Conservation (phyloP, 2,797 vertebrate species). For the Sebastes hubbsi region DNA sequence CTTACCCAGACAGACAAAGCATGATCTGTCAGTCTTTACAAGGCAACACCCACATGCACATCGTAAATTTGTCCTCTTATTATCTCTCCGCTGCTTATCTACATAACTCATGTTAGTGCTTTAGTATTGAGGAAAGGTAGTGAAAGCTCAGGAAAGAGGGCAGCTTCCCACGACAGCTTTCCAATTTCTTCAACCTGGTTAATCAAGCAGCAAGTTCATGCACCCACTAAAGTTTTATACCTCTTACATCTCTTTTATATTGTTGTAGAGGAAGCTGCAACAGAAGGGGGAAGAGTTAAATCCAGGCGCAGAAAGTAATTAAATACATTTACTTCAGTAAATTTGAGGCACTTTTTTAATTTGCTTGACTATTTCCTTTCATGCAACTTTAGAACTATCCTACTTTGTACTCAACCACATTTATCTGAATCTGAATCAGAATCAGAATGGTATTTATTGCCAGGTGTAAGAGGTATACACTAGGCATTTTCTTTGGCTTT, state of each 20-base stretch:
- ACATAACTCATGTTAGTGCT: slow-evolving; percentile 52
- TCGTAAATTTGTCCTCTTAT: slow-evolving; percentile 39
- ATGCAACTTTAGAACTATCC: not conserved
- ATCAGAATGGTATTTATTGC: no score
- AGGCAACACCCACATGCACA: slow-evolving; percentile 23
- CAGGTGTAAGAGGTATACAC: no score
- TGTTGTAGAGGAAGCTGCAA: slow-evolving; percentile 3
- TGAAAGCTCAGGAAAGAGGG: slow-evolving; percentile 23
- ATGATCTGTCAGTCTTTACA: slow-evolving; percentile 39
- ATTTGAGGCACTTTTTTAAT: not conserved
- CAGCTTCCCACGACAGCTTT: slow-evolving; percentile 45
- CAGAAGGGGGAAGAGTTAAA: not conserved
- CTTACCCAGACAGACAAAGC: slow-evolving; percentile 5
- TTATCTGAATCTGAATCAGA: not conserved
- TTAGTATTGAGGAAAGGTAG: slow-evolving; percentile 32
- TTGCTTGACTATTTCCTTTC: not conserved
- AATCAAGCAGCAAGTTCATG: slow-evolving; percentile 46
- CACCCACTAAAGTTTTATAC: slow-evolving; percentile 22
- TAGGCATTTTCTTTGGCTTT: no score
- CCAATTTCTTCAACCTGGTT: slow-evolving; percentile 51
- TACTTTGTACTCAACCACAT: not conserved
- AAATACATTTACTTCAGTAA: not conserved
- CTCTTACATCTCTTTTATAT: slow-evolving; percentile 14
- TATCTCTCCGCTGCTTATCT: slow-evolving; percentile 46
- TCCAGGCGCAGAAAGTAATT: not conserved